Conservation (phyloP, 2,888 invertebrate genomes). For the Timema cristinae region DNA sequence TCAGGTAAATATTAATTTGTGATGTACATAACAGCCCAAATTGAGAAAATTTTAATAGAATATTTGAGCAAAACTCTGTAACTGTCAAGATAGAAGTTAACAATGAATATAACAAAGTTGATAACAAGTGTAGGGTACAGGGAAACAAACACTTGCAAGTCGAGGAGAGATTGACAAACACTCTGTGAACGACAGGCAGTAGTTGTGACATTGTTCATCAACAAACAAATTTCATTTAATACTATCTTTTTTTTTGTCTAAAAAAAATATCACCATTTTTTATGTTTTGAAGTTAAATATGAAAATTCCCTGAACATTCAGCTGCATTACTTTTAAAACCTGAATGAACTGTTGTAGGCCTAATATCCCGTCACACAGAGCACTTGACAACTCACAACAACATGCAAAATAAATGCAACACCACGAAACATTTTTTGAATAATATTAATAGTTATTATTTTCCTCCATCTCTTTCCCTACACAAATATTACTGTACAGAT, state of each 20-base stretch:
- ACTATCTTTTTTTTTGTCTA: no score
- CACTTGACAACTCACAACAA: constrained; percentile 25
- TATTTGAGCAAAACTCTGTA: no score
- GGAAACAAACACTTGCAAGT: no score
- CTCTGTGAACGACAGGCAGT: constrained; percentile 3
- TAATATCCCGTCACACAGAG: constrained; percentile 23
- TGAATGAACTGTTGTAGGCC: constrained; percentile 21
- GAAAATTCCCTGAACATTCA: constrained; percentile 28
- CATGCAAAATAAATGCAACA: constrained; percentile 32
- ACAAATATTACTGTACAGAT: constrained; percentile 57
- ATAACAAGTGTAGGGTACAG: no score
- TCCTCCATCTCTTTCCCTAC: constrained; percentile 60
- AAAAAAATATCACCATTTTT: no score
- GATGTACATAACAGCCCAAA: no score
- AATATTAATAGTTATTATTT: constrained; percentile 39
- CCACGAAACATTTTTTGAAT: constrained; percentile 23
- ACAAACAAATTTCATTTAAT: neutral
- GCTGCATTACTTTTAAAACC: constrained; percentile 21
- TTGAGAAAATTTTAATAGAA: no score
- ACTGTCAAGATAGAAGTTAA: no score
- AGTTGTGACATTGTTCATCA: no score
- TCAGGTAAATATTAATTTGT: no score
- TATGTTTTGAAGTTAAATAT: constrained; percentile 22
- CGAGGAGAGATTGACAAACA: constrained; percentile 11
- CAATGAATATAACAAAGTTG: no score